Conservation (phyloP, 2,888 invertebrate species). For the Nasonovia ribisnigri region DNA sequence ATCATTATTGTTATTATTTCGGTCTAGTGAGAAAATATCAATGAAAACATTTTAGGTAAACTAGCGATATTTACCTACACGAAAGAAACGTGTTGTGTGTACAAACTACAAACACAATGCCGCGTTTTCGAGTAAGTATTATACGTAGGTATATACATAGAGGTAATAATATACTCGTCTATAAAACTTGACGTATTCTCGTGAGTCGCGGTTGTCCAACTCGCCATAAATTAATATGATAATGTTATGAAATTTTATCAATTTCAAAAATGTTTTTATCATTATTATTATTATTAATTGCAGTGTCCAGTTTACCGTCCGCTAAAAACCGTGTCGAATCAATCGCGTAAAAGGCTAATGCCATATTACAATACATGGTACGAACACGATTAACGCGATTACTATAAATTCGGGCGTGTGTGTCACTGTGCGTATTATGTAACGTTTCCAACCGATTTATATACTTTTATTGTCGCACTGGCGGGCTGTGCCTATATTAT, state of each 20-base stretch:
- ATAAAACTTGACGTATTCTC: not conserved
- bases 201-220: not conserved
- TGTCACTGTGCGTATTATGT: not conserved
- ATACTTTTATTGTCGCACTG: not conserved
- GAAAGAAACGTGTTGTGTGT: not conserved
- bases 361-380: not conserved
- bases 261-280: not conserved
- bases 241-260: not conserved
- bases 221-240: not conserved
- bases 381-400: not conserved
- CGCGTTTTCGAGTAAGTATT: not conserved
- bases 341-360: not conserved
- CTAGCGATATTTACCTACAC: not conserved
- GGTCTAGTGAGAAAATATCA: not conserved
- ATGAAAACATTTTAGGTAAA: not conserved
- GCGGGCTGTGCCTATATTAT: not conserved
- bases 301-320: not conserved
- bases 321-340: constrained; percentile 13
- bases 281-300: not conserved
- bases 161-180: too few relatives aligned
- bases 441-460: not conserved
- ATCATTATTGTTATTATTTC: not conserved
- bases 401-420: not conserved
- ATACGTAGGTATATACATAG: not conserved
- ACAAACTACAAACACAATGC: not conserved